phyloP scores from a whole-genome alignment of 2,888 invertebrate genomes.

The Hydrotaea diabolus region DNA sequence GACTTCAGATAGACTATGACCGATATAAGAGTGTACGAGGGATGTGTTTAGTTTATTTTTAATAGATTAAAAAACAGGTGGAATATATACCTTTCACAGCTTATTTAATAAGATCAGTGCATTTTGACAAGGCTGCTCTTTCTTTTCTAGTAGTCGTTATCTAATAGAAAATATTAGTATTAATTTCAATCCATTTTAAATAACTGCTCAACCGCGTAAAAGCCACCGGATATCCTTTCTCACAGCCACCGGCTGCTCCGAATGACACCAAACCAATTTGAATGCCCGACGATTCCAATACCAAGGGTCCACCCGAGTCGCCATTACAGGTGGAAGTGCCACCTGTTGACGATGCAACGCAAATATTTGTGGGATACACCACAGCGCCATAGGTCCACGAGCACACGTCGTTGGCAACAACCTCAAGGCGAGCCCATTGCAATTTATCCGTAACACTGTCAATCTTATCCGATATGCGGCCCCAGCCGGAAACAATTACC shows the following conservation, averaged over 20 bases:
- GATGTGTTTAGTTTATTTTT: no score
- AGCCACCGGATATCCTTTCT: conserved; percentile 69
- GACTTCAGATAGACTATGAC: no score
- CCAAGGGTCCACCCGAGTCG: conserved; percentile 78
- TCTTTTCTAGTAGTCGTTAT: no score
- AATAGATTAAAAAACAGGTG: no score
- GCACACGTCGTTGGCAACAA: no score
- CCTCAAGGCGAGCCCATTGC: conserved; percentile 72
- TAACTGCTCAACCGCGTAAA: conserved; percentile 72
- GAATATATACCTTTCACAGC: no score
- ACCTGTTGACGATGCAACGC: no score
- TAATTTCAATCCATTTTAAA: conserved; percentile 72
- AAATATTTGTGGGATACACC: neutral
- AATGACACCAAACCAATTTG: conserved; percentile 75
- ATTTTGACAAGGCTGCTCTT: no score
- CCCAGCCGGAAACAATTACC: neutral
- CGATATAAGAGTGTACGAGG: no score
- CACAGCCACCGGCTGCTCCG: conserved; percentile 70
- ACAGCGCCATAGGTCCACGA: neutral
- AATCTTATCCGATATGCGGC: neutral
- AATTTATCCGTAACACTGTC: conserved; percentile 69
- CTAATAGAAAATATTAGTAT: no score
- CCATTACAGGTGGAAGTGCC: conserved; percentile 74
- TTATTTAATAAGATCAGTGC: no score
- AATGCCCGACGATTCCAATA: conserved; percentile 44